Percentiles rank a stretch among this genome's conserved stretches.
Evolutionary conservation across 2,888 invertebrate species (phyloP).

Genomic region (Harpagoxenus sublaevis): DNA sequence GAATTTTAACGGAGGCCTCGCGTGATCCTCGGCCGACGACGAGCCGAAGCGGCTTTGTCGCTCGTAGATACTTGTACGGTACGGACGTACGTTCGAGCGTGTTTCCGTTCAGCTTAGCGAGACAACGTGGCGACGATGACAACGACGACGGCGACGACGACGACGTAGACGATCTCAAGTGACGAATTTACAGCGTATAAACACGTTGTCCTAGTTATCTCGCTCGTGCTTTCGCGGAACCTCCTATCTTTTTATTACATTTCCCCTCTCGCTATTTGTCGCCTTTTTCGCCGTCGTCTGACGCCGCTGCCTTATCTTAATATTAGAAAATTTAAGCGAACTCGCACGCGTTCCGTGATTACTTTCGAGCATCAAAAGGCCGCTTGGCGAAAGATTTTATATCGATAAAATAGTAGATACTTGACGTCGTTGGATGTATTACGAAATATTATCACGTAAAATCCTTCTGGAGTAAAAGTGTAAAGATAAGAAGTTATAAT

Average conservation of each 20-base stretch:
- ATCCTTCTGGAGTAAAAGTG: too few species aligned
- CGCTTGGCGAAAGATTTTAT: neutral
- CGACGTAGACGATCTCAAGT: conserved; percentile 68
- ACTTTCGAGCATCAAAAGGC: conserved; percentile 14
- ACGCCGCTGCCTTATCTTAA: conserved; percentile 44
- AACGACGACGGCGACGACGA: neutral
- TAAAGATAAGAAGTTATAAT: too few species aligned
- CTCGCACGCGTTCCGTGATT: conserved; percentile 5
- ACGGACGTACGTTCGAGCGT: conserved; percentile 35
- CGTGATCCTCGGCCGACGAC: conserved; percentile 76
- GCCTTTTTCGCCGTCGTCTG: conserved; percentile 16
- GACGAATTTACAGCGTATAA: conserved; percentile 79
- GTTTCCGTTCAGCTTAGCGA: conserved; percentile 51
- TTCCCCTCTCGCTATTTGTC: conserved; percentile 30
- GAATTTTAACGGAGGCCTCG: conserved; percentile 84
- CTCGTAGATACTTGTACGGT: conserved; percentile 64
- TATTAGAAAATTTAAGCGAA: conserved; percentile 42
- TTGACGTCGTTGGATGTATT: neutral
- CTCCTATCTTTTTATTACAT: conserved; percentile 61
- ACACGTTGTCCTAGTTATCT: conserved; percentile 80
- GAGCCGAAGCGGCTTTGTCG: conserved; percentile 49
- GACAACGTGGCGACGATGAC: conserved; percentile 5
- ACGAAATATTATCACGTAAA: too few species aligned
- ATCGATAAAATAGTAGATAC: conserved; percentile 3
- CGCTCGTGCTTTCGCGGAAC: conserved; percentile 59